Evolutionary conservation across 1,140 invertebrate species (phyloP).

Genomic region (Brachionus asplanchnoidis): DNA sequence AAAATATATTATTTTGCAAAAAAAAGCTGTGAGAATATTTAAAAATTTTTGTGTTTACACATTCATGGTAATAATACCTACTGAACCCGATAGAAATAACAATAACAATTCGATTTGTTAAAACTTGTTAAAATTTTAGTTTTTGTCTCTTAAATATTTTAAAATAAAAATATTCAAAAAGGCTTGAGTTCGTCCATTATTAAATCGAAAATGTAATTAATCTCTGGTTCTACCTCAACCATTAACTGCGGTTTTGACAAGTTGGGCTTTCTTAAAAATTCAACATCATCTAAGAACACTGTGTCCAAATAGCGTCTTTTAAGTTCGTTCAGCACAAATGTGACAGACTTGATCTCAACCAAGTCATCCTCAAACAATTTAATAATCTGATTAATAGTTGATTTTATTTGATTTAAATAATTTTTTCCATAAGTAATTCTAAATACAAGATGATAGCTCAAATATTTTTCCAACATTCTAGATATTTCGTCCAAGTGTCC

Average conservation of each 20-base stretch:
- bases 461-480: constrained; percentile 9
- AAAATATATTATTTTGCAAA: too few species aligned
- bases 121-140: background rate
- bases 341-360: background rate
- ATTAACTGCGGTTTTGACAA: background rate
- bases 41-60: too few species aligned
- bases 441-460: background rate
- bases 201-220: background rate
- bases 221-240: background rate
- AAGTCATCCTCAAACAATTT: background rate
- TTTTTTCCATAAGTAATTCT: background rate
- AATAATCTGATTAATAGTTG: background rate
- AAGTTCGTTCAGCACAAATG: background rate
- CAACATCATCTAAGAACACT: background rate
- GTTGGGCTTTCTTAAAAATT: background rate
- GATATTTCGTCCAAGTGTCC: constrained; percentile 27
- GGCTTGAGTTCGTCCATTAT: background rate
- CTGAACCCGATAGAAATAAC: background rate
- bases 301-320: background rate
- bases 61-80: too few species aligned
- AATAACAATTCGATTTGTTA: background rate
- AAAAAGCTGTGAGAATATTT: too few species aligned
- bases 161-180: background rate
- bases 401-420: constrained; percentile 19
- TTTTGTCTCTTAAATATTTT: too few species aligned